phyloP scores from a whole-genome alignment of 2,113 vertebrate genomes.

The Thunnus thynnus region DNA sequence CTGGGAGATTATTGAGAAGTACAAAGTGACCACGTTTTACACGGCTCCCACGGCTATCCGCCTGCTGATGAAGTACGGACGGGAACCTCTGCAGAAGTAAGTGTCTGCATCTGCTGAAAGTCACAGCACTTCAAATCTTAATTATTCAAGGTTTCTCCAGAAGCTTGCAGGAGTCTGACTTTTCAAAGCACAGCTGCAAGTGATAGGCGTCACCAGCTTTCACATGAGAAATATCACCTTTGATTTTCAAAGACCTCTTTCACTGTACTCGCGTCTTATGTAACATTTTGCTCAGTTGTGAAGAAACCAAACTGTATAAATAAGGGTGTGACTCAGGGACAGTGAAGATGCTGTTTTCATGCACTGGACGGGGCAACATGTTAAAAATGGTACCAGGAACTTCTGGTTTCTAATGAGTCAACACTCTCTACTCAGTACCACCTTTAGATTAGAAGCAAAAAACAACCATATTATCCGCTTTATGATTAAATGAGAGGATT shows the following conservation, averaged over 20 bases:
- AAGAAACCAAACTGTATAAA: neutral
- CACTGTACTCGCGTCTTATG: constrained; percentile 8
- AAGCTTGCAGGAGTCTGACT: constrained; percentile 9
- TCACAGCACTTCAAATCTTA: neutral
- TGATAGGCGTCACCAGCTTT: neutral
- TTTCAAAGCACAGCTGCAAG: constrained; percentile 5
- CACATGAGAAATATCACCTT: constrained; percentile 10
- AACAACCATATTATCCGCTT: too few relatives aligned
- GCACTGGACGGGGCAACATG: too few relatives aligned
- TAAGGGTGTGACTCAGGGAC: neutral
- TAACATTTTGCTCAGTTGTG: neutral
- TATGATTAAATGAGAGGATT: neutral
- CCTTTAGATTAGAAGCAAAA: too few relatives aligned
- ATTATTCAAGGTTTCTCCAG: neutral
- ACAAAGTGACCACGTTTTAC: constrained; percentile 87
- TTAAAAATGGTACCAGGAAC: too few relatives aligned
- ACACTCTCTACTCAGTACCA: too few relatives aligned
- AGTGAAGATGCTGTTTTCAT: too few relatives aligned
- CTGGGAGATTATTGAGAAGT: constrained; percentile 87
- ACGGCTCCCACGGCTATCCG: constrained; percentile 87
- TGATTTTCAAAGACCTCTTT: constrained; percentile 10
- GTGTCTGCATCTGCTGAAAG: constrained; percentile 11
- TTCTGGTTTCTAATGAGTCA: too few relatives aligned
- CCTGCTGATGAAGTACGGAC: constrained; percentile 87
- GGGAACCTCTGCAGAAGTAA: constrained; percentile 82